Percentiles rank a stretch among this genome's conserved stretches.
These are phyloP conservation scores for Helicorthomorpha holstii DNA, from an alignment of 1,140 invertebrate species.

Conservation along the genomic window DNA sequence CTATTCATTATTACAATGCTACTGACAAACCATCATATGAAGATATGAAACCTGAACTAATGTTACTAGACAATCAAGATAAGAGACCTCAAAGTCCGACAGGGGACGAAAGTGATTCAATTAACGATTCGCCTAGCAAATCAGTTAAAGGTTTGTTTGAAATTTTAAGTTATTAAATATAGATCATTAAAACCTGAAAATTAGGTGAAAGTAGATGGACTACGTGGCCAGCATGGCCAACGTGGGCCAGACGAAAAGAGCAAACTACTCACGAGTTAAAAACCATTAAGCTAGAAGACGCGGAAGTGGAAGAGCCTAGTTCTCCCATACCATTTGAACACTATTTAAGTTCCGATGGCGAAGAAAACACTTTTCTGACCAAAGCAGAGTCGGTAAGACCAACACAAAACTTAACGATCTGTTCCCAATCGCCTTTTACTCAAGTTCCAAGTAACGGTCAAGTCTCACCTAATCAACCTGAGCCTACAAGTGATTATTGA, in stretches of 20 bases:
- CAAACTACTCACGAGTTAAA: neutral
- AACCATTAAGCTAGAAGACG: neutral
- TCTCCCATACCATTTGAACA: too few relatives aligned
- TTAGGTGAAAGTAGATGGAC: neutral
- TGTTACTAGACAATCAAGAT: slow-evolving; percentile 10
- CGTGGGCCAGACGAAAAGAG: neutral
- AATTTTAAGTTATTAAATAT: neutral
- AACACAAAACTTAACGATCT: too few relatives aligned
- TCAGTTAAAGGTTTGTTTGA: neutral
- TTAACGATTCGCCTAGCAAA: neutral
- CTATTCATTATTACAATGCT: slow-evolving; percentile 40
- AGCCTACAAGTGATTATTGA: too few relatives aligned
- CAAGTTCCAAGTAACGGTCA: too few relatives aligned
- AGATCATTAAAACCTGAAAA: neutral
- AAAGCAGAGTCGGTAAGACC: too few relatives aligned
- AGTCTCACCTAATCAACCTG: too few relatives aligned
- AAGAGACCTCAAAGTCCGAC: neutral
- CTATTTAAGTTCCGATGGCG: too few relatives aligned
- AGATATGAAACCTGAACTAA: slow-evolving; percentile 26
- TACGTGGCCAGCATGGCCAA: neutral
- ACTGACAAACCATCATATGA: slow-evolving; percentile 29
- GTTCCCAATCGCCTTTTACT: too few relatives aligned
- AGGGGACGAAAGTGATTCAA: neutral
- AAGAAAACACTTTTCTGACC: too few relatives aligned
- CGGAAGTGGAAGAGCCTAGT: neutral